Percentiles rank a stretch among this genome's conserved stretches.
Conservation (phyloP, 2,888 invertebrate genomes). For the Empis livida region DNA sequence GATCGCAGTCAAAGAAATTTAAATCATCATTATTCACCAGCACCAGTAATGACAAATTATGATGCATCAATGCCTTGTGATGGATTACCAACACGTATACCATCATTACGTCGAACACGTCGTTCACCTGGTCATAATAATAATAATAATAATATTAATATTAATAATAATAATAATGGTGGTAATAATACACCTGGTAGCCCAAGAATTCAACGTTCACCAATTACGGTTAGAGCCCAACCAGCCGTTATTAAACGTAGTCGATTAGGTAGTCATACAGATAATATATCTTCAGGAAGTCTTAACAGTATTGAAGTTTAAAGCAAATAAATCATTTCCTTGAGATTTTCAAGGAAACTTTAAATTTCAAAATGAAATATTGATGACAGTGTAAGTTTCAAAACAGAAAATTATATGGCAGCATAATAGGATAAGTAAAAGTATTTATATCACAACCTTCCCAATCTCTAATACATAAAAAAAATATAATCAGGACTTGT, state of each 20-base stretch:
- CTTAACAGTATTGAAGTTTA: slow-evolving; percentile 37
- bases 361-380: no score
- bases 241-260: slow-evolving; percentile 27
- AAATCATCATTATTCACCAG: slow-evolving; percentile 14
- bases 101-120: slow-evolving; percentile 30
- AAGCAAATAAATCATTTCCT: no score
- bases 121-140: slow-evolving; percentile 25
- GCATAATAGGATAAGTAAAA: no score
- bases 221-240: slow-evolving; percentile 30
- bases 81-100: slow-evolving; percentile 25
- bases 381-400: neutral
- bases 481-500: neutral
- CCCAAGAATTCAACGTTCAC: slow-evolving; percentile 34
- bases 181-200: slow-evolving; percentile 31
- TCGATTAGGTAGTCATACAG: slow-evolving; percentile 34
- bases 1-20: slow-evolving; percentile 29
- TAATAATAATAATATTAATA: slow-evolving; percentile 17
- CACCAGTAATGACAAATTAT: slow-evolving; percentile 11
- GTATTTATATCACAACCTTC: no score
- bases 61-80: slow-evolving; percentile 21
- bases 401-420: neutral
- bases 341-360: no score
- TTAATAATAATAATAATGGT: slow-evolving; percentile 24
- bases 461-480: neutral
- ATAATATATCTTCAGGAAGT: slow-evolving; percentile 36